Evolutionary conservation across 2,113 vertebrate species (phyloP).

Genomic region (Budorcas taxicolor): DNA sequence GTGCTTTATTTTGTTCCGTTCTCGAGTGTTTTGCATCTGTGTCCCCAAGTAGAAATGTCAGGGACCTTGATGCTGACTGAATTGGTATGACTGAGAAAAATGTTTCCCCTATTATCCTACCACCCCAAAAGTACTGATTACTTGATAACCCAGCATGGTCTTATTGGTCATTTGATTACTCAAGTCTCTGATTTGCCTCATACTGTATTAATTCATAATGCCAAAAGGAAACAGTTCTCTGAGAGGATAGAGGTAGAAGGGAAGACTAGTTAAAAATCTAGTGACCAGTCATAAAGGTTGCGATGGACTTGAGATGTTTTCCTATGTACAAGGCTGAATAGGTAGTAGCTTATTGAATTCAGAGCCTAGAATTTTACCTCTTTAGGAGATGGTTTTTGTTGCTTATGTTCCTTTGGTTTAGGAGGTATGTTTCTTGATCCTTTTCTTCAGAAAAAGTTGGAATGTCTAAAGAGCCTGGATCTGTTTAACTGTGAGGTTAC

Average conservation of each 20-base stretch:
- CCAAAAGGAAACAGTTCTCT: neutral
- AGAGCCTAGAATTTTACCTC: constrained; percentile 27
- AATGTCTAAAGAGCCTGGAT: constrained; percentile 92
- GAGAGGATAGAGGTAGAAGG: neutral
- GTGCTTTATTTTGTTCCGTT: neutral
- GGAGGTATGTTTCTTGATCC: constrained; percentile 28
- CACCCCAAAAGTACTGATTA: neutral
- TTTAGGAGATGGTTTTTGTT: constrained; percentile 23
- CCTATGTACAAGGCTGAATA: neutral
- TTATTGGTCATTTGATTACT: neutral
- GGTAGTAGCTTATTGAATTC: neutral
- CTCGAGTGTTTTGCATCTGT: neutral
- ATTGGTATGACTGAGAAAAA: neutral
- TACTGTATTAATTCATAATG: neutral
- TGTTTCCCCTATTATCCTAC: neutral
- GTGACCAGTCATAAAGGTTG: neutral
- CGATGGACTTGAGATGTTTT: neutral
- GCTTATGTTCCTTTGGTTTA: constrained; percentile 36
- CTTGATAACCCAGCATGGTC: neutral
- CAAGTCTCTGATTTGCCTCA: neutral
- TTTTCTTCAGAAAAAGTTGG: constrained; percentile 89
- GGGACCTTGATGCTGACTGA: neutral
- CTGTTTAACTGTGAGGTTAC: constrained; percentile 96
- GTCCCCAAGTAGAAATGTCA: neutral
- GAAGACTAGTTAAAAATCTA: neutral